These are phyloP conservation scores for Pemphigus obesinymphae DNA, from an alignment of 1,140 invertebrate genomes.

Conservation along the genomic window DNA sequence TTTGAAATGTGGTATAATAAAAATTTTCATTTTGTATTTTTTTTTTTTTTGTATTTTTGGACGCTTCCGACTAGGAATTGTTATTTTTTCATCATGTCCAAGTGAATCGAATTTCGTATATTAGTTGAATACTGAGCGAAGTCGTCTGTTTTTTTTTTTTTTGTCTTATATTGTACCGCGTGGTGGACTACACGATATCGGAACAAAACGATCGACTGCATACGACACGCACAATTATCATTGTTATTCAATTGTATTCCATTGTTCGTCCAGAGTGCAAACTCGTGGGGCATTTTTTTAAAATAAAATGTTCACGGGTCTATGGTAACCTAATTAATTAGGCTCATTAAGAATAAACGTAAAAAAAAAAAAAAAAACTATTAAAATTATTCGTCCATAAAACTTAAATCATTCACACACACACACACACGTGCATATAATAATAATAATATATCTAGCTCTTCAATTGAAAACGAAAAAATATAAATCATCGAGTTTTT, in stretches of 20 bases:
- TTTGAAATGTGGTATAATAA: neutral
- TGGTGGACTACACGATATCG: neutral
- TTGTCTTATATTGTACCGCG: neutral
- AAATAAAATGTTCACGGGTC: conserved; percentile 5
- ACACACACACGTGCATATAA: neutral
- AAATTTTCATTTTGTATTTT: neutral
- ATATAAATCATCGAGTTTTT: neutral
- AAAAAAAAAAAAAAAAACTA: neutral
- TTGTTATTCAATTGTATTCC: conserved; percentile 6
- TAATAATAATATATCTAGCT: neutral
- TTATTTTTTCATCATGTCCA: neutral
- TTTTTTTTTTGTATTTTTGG: neutral
- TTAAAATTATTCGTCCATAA: conserved; percentile 7
- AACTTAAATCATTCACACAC: conserved; percentile 10
- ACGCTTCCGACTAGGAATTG: conserved; percentile 3
- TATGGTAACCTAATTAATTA: conserved; percentile 24
- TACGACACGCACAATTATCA: conserved; percentile 7
- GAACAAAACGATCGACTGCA: neutral
- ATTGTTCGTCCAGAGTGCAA: neutral
- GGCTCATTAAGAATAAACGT: neutral
- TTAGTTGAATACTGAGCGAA: neutral
- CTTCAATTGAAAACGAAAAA: neutral
- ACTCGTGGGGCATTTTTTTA: neutral
- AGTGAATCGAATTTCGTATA: conserved; percentile 10
- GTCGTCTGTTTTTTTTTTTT: neutral